phyloP scores from a whole-genome alignment of 2,888 invertebrate genomes.

The Clanis bilineata region DNA sequence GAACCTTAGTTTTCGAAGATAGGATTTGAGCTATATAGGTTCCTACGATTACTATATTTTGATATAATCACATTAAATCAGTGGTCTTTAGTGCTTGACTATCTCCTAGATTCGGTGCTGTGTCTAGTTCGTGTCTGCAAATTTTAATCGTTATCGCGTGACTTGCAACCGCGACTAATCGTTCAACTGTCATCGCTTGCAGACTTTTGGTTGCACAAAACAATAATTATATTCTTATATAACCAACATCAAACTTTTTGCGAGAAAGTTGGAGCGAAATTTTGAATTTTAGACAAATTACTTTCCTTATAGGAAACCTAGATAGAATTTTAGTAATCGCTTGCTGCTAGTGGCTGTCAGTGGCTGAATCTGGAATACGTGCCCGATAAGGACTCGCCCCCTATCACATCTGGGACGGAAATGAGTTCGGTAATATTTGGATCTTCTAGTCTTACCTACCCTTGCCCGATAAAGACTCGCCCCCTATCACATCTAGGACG shows the following conservation, averaged over 20 bases:
- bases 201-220: conserved; percentile 12
- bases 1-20: too few species aligned
- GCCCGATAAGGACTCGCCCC: too few species aligned
- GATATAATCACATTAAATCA: too few species aligned
- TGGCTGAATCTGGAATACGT: too few species aligned
- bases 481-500: too few species aligned
- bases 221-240: conserved; percentile 12
- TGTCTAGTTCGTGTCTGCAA: not conserved
- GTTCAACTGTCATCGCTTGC: conserved; percentile 12
- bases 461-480: too few species aligned
- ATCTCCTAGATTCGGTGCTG: not conserved
- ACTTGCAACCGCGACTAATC: conserved; percentile 14
- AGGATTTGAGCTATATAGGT: too few species aligned
- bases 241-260: conserved; percentile 1
- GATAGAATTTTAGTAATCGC: not conserved
- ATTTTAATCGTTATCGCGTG: conserved; percentile 15
- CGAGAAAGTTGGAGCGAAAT: not conserved
- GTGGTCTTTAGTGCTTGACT: not conserved
- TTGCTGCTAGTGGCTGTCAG: too few species aligned
- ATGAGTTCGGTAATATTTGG: too few species aligned
- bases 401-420: too few species aligned
- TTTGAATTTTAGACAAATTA: not conserved
- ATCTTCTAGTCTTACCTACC: too few species aligned
- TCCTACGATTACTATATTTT: too few species aligned
- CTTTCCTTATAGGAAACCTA: not conserved